Base-by-base conservation (phyloP, 2,113 vertebrate genomes). In the Phalacrocorax brasilianus region DNA sequence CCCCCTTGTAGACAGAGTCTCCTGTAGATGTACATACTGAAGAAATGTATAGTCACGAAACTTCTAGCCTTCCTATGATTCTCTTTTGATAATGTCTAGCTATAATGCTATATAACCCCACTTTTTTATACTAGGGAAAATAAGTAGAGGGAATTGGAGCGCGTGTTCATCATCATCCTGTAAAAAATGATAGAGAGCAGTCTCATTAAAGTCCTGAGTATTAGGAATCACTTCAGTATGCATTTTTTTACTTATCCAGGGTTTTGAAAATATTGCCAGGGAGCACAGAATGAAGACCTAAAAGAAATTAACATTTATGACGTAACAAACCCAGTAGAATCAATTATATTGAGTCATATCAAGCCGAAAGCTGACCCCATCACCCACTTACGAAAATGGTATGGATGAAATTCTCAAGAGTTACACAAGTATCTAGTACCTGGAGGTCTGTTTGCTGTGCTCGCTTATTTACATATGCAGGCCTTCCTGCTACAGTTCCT, bases 171-270 rank as follows among this genome's bases (percentile, higher is more conserved):
- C 71, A 89, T 86, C 77, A 71, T 71, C 47, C 50, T 3, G 55
- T 93, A 81, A 95, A 88, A 94, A 94, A 49, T 85, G 33, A 94
- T 83, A 92, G 83, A 92, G n/a, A 95, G 18, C 9, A n/a, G 16
- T 73, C 85, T 97, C 87, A 88, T 82, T 11, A 59, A 95, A 97
- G 85, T 82, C 95, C 30, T 81, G 71, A 97, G 72, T 96, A 97
- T 88, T 93, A 91, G 49, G 12, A 81, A 80, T 66, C 91, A 73
- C 89, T 91, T 94, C 79, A 44, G 32, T 74, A 58, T 84, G 63
- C 55, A 66, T 74, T 91, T 94, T 83, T 83, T 79, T 38, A 79
- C 84, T 59, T 90, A 73, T 15, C 11, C 32, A 63, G n/a, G 9
- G 22, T 44, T 93, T 87, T 91, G 28, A 59, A 94, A 85, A 85